These are phyloP conservation scores for Numenius phaeopus DNA, from an alignment of 2,797 vertebrate species.

Conservation along the genomic window DNA sequence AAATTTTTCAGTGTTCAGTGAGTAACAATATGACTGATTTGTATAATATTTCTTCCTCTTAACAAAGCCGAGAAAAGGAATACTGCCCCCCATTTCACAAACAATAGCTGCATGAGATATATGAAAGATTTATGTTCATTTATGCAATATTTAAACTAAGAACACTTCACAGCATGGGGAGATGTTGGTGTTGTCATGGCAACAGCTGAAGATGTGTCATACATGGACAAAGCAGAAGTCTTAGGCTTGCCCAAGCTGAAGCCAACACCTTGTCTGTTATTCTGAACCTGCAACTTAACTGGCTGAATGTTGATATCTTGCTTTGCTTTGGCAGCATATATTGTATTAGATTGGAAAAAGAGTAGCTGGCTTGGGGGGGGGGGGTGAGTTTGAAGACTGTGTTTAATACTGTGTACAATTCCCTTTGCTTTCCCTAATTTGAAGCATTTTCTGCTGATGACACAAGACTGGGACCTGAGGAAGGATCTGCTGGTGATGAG, in stretches of 20 bases:
- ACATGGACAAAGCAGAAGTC: background rate
- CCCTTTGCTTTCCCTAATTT: background rate
- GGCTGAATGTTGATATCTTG: accelerated
- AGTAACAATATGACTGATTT: background rate
- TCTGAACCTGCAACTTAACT: background rate
- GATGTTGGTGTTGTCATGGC: constrained; percentile 42
- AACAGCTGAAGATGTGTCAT: constrained; percentile 27
- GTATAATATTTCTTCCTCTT: background rate
- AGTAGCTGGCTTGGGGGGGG: background rate
- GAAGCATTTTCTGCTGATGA: background rate
- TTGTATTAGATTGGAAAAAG: background rate
- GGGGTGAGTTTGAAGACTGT: background rate
- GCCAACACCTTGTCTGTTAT: background rate
- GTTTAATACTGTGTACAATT: background rate
- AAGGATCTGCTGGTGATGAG: background rate
- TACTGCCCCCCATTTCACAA: background rate
- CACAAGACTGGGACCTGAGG: background rate
- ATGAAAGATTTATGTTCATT: constrained; percentile 62
- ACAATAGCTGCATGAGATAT: background rate
- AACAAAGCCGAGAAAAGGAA: background rate
- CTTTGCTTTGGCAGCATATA: background rate
- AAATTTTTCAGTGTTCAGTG: background rate
- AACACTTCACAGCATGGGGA: background rate
- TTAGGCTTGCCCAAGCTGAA: background rate
- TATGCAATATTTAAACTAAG: constrained; percentile 65